Evolutionary conservation across 1,140 invertebrate genomes (phyloP), one percentile per base, ranked within the genome.

Genomic region (Mycetomoellerius zeteki): DNA sequence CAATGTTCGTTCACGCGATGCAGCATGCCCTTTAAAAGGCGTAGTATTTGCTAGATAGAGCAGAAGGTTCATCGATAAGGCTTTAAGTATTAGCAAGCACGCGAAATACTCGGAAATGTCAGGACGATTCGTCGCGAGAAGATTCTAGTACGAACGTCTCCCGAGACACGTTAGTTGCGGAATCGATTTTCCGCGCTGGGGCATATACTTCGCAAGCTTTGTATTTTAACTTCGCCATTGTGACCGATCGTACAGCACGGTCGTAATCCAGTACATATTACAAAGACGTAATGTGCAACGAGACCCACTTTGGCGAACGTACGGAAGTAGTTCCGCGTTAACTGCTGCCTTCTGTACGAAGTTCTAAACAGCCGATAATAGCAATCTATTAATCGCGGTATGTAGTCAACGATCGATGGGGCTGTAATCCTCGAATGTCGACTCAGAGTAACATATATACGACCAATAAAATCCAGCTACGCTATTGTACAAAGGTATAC

Each of bases 291-390:
- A 81, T 43, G 78, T 58, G 21, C 47, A 72, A 72, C 33, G 78
- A 58, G 65, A 58, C 30, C 64, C 43, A 69, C 77, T 80, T 67
- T 54, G 37, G 21, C 33, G 52, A 71, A 50, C 43, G 62, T 43
- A 62, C 27, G 77, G 7, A 47, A 82, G 78, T 72, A 72, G 33
- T 82, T 72, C 6, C 65, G 78, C 78, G 33, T 71, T 56, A 82
- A 82, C 78, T 82, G 65, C 67, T 47, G 52, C 67, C 67, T 72
- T 82, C 52, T 82, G 52, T 43, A 21, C 65, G 21, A 72, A 82
- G 65, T 82, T 82, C 67, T 82, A 72, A 72, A 72, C 24, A 82
- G 24, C 78, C 78, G 67, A 82, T 82, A 82, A 82, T 72, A 21
- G 33, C 65, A 37, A 82, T 82, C 78, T 72, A 82, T 82, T 82